Conservation (phyloP, 2,797 vertebrate species). For the Cryptoprocta ferox region DNA sequence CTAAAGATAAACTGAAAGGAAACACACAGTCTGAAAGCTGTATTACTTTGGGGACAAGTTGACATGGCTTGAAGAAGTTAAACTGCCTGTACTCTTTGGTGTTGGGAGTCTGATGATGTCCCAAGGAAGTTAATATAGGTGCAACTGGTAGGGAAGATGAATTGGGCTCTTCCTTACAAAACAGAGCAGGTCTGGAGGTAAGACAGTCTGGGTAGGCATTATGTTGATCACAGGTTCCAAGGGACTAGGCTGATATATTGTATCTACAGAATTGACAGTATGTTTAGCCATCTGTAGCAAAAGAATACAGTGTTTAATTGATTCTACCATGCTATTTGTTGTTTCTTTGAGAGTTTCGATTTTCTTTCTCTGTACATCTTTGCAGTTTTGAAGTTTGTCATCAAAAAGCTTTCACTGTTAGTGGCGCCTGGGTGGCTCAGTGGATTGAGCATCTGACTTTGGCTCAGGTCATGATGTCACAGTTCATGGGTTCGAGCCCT, state of each 20-base stretch:
- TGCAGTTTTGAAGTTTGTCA: constrained; percentile 99
- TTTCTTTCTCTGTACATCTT: constrained; percentile 98
- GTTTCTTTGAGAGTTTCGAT: constrained; percentile 98
- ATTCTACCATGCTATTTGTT: constrained; percentile 99
- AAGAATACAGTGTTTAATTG: constrained; percentile 99
- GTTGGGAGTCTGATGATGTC: constrained; percentile 97
- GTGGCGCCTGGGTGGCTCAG: no score
- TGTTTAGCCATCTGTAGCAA: constrained; percentile 99
- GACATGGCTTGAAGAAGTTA: background rate
- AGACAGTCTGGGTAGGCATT: constrained; percentile 97
- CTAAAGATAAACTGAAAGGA: background rate
- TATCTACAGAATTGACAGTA: constrained; percentile 99
- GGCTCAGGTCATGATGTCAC: no score
- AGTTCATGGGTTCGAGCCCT: no score
- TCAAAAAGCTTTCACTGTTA: constrained; percentile 92
- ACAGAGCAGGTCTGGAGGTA: constrained; percentile 94
- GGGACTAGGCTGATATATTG: constrained; percentile 94
- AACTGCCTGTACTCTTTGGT: constrained; percentile 96
- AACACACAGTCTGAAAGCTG: background rate
- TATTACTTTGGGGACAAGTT: background rate
- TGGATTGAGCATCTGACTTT: no score
- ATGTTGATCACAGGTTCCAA: constrained; percentile 93
- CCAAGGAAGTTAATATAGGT: constrained; percentile 93
- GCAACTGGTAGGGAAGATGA: constrained; percentile 96
- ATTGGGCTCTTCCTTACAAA: constrained; percentile 96